Percentiles rank a stretch among this genome's conserved stretches.
Evolutionary conservation across 2,113 vertebrate genomes (phyloP).

Genomic region (Syngnathus scovelli): DNA sequence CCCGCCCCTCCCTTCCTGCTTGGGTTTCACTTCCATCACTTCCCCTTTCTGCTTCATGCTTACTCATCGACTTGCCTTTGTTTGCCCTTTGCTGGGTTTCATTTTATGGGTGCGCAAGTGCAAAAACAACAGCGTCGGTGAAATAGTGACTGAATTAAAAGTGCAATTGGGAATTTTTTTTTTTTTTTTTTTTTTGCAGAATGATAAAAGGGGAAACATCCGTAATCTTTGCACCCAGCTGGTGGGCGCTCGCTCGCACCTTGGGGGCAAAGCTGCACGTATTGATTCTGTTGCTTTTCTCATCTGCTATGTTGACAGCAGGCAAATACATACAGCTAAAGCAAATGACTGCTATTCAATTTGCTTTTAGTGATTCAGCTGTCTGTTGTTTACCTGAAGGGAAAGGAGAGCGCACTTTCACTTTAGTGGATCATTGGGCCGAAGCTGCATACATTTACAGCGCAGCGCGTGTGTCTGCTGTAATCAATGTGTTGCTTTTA

Average conservation of each 20-base stretch:
- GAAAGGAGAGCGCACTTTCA: constrained; percentile 25
- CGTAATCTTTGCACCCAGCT: constrained; percentile 38
- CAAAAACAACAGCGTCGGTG: not conserved
- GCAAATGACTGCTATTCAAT: constrained; percentile 50
- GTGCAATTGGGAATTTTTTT: constrained; percentile 39
- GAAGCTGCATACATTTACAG: constrained; percentile 14
- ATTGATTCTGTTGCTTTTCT: constrained; percentile 48
- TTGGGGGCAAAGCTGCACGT: constrained; percentile 25
- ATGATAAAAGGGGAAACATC: constrained; percentile 31
- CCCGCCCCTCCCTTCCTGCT: constrained; percentile 22
- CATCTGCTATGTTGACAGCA: constrained; percentile 53
- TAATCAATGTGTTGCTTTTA: constrained; percentile 24
- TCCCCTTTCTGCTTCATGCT: constrained; percentile 48
- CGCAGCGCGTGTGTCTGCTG: constrained; percentile 17
- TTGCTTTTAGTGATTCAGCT: constrained; percentile 44
- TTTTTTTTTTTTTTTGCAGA: constrained; percentile 11
- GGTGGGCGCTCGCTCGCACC: constrained; percentile 1
- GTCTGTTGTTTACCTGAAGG: constrained; percentile 41
- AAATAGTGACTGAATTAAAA: constrained; percentile 35
- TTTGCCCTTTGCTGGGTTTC: constrained; percentile 6
- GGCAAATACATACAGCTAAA: constrained; percentile 44
- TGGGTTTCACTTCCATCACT: constrained; percentile 55
- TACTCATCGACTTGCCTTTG: not conserved
- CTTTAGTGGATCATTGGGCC: constrained; percentile 30
- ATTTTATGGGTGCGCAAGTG: constrained; percentile 6